phyloP scores from a whole-genome alignment of 92 coral and sea anemone species.

The Plumapathes pennacea region DNA sequence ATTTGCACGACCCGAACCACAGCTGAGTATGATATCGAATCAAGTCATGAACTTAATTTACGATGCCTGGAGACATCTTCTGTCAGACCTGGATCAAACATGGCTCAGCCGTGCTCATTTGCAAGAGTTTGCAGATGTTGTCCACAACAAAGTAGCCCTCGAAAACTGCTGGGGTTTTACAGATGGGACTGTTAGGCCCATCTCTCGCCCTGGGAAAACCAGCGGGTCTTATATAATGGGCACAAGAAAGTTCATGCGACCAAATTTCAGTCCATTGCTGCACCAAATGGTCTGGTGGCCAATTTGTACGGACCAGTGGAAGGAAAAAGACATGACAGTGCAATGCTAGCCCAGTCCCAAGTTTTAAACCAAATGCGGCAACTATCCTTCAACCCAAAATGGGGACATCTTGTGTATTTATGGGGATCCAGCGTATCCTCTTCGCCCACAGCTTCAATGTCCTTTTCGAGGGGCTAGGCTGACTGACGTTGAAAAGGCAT shows the following conservation, averaged over 20 bases:
- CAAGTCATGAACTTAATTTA: slow-evolving; percentile 41
- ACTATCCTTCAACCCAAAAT: slow-evolving; percentile 6
- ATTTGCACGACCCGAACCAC: slow-evolving; percentile 57
- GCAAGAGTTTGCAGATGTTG: slow-evolving; percentile 35
- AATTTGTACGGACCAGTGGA: slow-evolving; percentile 45
- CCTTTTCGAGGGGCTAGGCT: slow-evolving; percentile 41
- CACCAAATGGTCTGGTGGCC: slow-evolving; percentile 39
- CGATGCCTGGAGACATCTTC: slow-evolving; percentile 39
- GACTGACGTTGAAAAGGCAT: slow-evolving; percentile 43
- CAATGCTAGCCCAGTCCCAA: slow-evolving; percentile 16
- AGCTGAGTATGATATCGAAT: slow-evolving; percentile 55
- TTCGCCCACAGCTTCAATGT: slow-evolving; percentile 19
- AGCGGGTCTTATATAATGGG: slow-evolving; percentile 32
- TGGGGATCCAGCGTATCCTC: slow-evolving; percentile 38
- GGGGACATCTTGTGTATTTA: slow-evolving; percentile 20
- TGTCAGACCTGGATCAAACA: slow-evolving; percentile 47
- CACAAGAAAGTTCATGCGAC: slow-evolving; percentile 44
- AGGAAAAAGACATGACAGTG: slow-evolving; percentile 43
- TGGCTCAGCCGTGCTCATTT: slow-evolving; percentile 44
- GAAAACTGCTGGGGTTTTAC: slow-evolving; percentile 51
- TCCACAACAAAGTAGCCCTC: slow-evolving; percentile 39
- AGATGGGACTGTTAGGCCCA: slow-evolving; percentile 34
- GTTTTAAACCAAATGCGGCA: slow-evolving; percentile 25
- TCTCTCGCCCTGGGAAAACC: slow-evolving; percentile 35
- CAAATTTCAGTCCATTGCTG: slow-evolving; percentile 32